Evolutionary conservation across 2,797 vertebrate species (phyloP).

Genomic region (Natrix natrix): DNA sequence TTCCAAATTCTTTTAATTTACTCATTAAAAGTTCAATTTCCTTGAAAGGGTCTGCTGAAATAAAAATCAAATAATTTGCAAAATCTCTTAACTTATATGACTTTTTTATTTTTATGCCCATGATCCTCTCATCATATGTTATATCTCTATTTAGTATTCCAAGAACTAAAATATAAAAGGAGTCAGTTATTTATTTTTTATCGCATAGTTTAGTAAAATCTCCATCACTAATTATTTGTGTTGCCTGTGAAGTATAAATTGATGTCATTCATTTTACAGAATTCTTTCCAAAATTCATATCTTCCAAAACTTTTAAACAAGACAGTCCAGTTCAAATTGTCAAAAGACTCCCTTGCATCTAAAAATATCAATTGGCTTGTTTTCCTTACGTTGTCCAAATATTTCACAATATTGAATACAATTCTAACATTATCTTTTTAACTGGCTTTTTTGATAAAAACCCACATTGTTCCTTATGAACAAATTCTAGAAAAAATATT

Average conservation of each 20-base stretch:
- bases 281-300: not conserved
- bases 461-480: not conserved
- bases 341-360: not conserved
- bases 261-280: not conserved
- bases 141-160: not conserved
- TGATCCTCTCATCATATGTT: not conserved
- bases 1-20: not conserved
- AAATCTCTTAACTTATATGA: not conserved
- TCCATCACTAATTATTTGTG: not conserved
- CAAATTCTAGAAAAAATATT: not conserved
- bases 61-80: not conserved
- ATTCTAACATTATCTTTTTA: not conserved
- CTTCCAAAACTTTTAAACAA: not conserved
- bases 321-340: not conserved
- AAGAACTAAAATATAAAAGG: not conserved
- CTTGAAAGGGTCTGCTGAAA: not conserved
- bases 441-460: not conserved
- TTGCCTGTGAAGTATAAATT: not conserved
- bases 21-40: not conserved
- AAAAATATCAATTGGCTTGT: not conserved
- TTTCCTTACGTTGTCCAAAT: not conserved
- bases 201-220: not conserved
- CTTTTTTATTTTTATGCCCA: not conserved
- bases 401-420: not conserved
- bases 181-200: not conserved